Conservation (phyloP, 2,797 vertebrate species). For the Cichlasoma orientale region DNA sequence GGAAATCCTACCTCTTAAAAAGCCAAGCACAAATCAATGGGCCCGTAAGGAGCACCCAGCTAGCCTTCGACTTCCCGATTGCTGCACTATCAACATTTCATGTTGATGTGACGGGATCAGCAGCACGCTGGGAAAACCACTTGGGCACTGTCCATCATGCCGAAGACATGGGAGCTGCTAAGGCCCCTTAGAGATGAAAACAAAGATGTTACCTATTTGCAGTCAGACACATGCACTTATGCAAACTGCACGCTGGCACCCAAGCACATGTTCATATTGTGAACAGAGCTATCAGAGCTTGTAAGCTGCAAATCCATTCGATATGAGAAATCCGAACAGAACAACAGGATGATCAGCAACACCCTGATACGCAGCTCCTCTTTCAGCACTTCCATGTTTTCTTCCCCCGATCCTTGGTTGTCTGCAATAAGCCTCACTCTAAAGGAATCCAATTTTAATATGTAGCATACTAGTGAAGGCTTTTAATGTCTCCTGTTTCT, state of each 20-base stretch:
- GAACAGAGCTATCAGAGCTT: constrained; percentile 15
- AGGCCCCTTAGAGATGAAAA: constrained; percentile 57
- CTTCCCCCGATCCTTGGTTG: constrained; percentile 15
- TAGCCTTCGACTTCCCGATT: constrained; percentile 74
- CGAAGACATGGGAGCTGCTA: constrained; percentile 53
- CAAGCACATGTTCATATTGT: constrained; percentile 7
- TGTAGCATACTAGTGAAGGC: constrained; percentile 60
- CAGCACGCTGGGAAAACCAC: constrained; percentile 58
- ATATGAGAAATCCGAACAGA: constrained; percentile 48
- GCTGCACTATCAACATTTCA: constrained; percentile 79
- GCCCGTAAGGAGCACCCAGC: constrained; percentile 70
- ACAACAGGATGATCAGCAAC: constrained; percentile 47
- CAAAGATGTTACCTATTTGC: constrained; percentile 40
- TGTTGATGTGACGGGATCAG: constrained; percentile 64
- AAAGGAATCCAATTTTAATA: constrained; percentile 72
- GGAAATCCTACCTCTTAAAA: constrained; percentile 79
- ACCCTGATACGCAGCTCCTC: constrained; percentile 25
- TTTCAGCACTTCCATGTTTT: constrained; percentile 39
- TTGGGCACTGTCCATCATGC: constrained; percentile 69
- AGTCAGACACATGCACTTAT: constrained; percentile 7
- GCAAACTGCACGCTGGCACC: not conserved
- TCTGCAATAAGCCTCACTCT: constrained; percentile 35
- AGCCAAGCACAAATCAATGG: constrained; percentile 80
- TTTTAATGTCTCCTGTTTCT: constrained; percentile 78
- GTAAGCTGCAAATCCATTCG: constrained; percentile 47